A percentile compares a stretch with the other conserved stretches of the same genome.
phyloP scores from a whole-genome alignment of 2,113 vertebrate species.

The Cathartes aura region DNA sequence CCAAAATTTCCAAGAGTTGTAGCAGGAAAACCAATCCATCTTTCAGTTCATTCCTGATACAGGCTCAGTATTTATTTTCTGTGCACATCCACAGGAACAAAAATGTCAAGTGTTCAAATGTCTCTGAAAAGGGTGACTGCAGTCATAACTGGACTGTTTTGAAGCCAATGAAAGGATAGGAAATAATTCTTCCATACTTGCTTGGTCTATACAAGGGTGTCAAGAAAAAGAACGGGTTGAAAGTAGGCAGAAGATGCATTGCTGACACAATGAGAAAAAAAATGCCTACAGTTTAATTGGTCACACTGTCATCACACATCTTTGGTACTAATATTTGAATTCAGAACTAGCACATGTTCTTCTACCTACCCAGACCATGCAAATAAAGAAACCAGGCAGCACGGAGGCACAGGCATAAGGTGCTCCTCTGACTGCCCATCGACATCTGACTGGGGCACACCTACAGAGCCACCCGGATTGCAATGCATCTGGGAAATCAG shows the following conservation, averaged over 20 bases:
- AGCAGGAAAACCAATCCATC: not conserved
- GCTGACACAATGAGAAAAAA: not conserved
- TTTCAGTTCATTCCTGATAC: not conserved
- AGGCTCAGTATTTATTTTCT: not conserved
- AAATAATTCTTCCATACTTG: not conserved
- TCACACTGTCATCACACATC: not conserved
- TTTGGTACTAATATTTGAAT: not conserved
- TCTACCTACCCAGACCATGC: not conserved
- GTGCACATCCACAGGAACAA: not conserved
- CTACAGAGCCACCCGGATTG: accelerated
- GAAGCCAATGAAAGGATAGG: not conserved
- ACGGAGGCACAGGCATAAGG: not conserved
- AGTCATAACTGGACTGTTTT: not conserved
- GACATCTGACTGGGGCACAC: not conserved
- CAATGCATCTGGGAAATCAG: not conserved
- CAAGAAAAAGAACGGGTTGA: not conserved
- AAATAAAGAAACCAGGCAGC: not conserved
- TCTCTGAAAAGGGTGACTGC: not conserved
- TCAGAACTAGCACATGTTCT: not conserved
- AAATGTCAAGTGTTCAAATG: not conserved
- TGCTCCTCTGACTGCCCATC: not conserved
- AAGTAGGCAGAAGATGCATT: not conserved
- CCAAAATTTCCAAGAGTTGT: not conserved
- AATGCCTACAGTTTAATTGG: not conserved
- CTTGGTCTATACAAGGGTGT: not conserved